These are phyloP conservation scores for Plecturocebus donacophilus DNA, from an alignment of 2,113 vertebrate species.

Conservation along the genomic window DNA sequence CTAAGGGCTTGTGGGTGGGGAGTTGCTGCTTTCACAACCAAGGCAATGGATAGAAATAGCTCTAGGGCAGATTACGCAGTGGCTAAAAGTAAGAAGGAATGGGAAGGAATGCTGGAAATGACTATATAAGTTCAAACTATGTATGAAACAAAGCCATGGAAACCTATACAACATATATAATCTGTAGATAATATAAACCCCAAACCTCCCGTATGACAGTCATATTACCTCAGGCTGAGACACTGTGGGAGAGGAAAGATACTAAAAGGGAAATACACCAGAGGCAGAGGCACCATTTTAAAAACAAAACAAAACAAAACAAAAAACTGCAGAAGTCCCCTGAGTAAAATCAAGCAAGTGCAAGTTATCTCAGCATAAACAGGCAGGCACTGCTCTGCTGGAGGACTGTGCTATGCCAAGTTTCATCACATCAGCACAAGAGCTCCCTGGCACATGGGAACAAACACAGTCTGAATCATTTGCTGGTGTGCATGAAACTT, in stretches of 20 bases:
- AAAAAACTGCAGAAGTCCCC: background rate
- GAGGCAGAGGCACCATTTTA: background rate
- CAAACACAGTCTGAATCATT: background rate
- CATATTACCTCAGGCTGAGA: background rate
- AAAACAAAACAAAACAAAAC: background rate
- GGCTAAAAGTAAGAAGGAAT: background rate
- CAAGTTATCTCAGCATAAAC: background rate
- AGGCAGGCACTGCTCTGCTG: background rate
- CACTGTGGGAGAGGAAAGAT: background rate
- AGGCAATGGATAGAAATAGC: conserved; percentile 21
- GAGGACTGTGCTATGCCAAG: background rate
- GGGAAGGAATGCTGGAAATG: background rate
- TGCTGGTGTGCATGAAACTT: background rate
- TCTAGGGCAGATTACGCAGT: conserved; percentile 5
- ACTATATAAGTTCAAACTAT: conserved; percentile 38
- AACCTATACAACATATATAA: background rate
- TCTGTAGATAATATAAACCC: background rate
- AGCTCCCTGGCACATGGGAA: background rate
- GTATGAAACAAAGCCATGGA: background rate
- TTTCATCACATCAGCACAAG: background rate
- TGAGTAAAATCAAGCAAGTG: background rate
- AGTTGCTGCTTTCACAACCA: background rate
- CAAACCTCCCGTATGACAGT: background rate
- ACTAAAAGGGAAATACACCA: background rate
- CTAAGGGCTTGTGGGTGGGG: background rate